These are phyloP conservation scores for Tyrophagus putrescentiae DNA, from an alignment of 1,140 invertebrate species.

Conservation along the genomic window DNA sequence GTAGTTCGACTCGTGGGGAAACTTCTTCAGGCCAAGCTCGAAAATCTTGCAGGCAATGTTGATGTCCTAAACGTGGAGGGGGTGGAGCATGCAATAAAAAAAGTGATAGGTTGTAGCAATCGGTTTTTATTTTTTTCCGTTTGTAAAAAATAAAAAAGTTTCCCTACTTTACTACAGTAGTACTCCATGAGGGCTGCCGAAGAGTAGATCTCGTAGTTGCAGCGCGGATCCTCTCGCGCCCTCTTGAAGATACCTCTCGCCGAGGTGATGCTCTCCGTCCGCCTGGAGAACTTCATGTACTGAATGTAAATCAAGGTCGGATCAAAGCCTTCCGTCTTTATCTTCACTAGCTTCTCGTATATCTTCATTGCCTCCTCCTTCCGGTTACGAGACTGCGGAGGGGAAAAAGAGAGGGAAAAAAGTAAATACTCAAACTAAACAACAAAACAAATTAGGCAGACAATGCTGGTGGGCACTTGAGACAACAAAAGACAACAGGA, in stretches of 20 bases:
- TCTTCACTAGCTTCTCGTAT: constrained; percentile 77
- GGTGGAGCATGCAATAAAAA: constrained; percentile 24
- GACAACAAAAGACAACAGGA: background rate
- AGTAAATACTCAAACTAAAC: too few relatives aligned
- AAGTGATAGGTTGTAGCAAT: constrained; percentile 6
- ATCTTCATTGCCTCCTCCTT: constrained; percentile 95
- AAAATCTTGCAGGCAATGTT: constrained; percentile 96
- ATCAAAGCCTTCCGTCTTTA: constrained; percentile 59
- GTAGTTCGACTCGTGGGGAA: constrained; percentile 82
- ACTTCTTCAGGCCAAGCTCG: constrained; percentile 92
- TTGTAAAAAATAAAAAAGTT: background rate
- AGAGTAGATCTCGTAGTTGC: constrained; percentile 82
- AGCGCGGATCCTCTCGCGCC: constrained; percentile 73
- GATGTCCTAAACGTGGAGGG: constrained; percentile 50
- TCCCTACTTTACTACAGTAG: constrained; percentile 74
- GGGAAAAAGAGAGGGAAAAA: constrained; percentile 7
- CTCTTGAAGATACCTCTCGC: constrained; percentile 85
- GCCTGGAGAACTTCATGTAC: constrained; percentile 94
- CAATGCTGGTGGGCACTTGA: background rate
- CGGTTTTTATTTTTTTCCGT: background rate
- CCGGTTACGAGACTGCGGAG: constrained; percentile 57
- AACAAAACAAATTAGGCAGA: background rate
- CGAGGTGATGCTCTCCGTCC: constrained; percentile 94
- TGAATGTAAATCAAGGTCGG: constrained; percentile 93
- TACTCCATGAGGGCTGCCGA: constrained; percentile 97